Evolutionary conservation across 1,140 invertebrate species (phyloP).

Genomic region (Drosophila subpulchrella): DNA sequence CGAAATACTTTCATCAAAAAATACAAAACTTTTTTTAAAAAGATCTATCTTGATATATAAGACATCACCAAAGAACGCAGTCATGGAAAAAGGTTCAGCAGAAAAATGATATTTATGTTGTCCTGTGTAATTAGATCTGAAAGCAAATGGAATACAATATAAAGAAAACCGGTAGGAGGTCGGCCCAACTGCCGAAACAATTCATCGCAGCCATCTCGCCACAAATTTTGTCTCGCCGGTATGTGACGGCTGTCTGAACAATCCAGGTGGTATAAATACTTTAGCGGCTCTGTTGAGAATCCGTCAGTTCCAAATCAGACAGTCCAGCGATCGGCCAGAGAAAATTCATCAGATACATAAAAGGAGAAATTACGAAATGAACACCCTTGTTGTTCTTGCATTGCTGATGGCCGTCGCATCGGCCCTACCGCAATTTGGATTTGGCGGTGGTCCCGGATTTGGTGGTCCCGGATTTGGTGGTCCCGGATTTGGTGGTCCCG

Average conservation of each 20-base stretch:
- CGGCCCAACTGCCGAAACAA: constrained; percentile 24
- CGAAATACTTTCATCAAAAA: no score
- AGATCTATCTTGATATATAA: no score
- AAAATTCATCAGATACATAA: background rate
- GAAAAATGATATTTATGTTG: constrained; percentile 5
- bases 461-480: constrained; percentile 43
- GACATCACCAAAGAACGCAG: no score
- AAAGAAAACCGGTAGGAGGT: constrained; percentile 65
- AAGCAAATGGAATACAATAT: constrained; percentile 32
- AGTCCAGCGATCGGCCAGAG: constrained; percentile 23
- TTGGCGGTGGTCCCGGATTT: constrained; percentile 26
- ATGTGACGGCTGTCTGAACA: constrained; percentile 16
- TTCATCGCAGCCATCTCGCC: constrained; percentile 35
- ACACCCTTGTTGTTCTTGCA: constrained; percentile 59
- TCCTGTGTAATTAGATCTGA: constrained; percentile 59
- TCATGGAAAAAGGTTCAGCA: no score
- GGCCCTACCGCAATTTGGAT: constrained; percentile 55
- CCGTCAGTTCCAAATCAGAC: constrained; percentile 58
- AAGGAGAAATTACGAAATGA: constrained; percentile 47
- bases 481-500: constrained; percentile 10
- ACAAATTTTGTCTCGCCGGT: constrained; percentile 12
- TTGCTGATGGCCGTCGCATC: constrained; percentile 44
- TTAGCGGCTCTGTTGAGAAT: constrained; percentile 13
- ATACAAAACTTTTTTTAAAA: no score
- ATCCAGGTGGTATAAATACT: constrained; percentile 58